Base-by-base conservation (phyloP, 2,113 vertebrate genomes). In the Menura novaehollandiae region DNA sequence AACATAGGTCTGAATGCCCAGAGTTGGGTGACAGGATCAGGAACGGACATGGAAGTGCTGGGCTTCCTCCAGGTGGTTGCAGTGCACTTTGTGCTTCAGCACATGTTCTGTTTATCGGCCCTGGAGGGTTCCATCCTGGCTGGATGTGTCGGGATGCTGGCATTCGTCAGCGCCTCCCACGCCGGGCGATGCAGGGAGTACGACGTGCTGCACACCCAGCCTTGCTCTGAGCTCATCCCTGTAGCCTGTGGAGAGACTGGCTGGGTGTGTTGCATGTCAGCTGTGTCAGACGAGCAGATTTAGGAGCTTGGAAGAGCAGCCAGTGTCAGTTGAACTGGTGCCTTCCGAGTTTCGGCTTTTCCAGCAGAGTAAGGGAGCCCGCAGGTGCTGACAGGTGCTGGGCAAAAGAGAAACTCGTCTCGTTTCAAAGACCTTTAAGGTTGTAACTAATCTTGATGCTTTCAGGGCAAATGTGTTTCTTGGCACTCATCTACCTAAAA, bases 391-490 rank as follows among this genome's bases (percentile, higher is more conserved):
- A 77, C 93, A 91, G 74, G 95, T 84, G 83, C 78, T 24, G 49
- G 72, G 75, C 81, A 58, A 20, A 47, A 47, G 85, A 84, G 89
- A 92, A 86, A 85, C 79, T 80, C 4, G 0, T 67, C 75, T 91
- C 53, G 0, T 92, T 95, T 94, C 52, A 87, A 76, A 95, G 69
- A 37, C 74, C 85, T 88, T 46, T 5, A 94, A 91, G 85, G 86
- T 43, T 91, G 83, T 52, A 79, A 87, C 90, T 92, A 49, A 89
- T 92, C 91, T 88, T 58, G 81, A 82, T 93, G 84, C 83, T 94
- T 96, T 94, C 92, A 83, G 94, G 94, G 85, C 76, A 94, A 75
- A 66, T 62, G 89, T 72, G 81, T 92, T 95, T 93, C 83, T 93
- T 95, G 96, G 93, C 88, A 84, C 62, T 58, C 55, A 12, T 18